Evolutionary conservation across 2,797 vertebrate species (phyloP).

Genomic region (Arnoldichthys spilopterus): DNA sequence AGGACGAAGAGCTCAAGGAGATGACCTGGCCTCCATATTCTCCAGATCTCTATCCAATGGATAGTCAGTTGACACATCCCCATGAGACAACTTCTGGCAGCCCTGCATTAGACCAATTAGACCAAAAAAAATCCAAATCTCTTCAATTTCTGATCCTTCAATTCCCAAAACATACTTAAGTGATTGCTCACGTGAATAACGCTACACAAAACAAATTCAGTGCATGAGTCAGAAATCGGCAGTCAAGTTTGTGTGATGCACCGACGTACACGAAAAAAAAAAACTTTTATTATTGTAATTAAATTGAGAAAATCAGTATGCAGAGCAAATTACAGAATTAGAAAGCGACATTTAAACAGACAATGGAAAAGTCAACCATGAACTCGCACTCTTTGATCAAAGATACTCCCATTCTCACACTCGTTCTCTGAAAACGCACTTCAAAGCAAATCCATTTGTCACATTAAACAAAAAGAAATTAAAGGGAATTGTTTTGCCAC

Average conservation of each 20-base stretch:
- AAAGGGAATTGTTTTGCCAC: conserved; percentile 36
- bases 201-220: not conserved
- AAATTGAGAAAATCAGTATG: conserved; percentile 63
- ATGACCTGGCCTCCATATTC: too few species aligned
- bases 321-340: conserved; percentile 58
- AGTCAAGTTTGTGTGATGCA: not conserved
- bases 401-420: conserved; percentile 18
- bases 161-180: too few species aligned
- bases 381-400: conserved; percentile 13
- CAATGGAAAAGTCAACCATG: conserved; percentile 42
- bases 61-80: too few species aligned
- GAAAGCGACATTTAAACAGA: conserved; percentile 60
- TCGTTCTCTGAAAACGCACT: conserved; percentile 11
- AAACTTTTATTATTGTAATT: conserved; percentile 74
- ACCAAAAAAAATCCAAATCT: too few species aligned
- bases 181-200: not conserved
- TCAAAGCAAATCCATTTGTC: conserved; percentile 35
- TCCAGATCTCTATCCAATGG: too few species aligned
- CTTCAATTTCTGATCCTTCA: too few species aligned
- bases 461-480: conserved; percentile 47
- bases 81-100: too few species aligned
- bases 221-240: not conserved
- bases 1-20: too few species aligned
- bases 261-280: conserved; percentile 51
- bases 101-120: too few species aligned